Base-by-base conservation (phyloP, 1,140 invertebrate genomes). In the Lasioglossum albipes region DNA sequence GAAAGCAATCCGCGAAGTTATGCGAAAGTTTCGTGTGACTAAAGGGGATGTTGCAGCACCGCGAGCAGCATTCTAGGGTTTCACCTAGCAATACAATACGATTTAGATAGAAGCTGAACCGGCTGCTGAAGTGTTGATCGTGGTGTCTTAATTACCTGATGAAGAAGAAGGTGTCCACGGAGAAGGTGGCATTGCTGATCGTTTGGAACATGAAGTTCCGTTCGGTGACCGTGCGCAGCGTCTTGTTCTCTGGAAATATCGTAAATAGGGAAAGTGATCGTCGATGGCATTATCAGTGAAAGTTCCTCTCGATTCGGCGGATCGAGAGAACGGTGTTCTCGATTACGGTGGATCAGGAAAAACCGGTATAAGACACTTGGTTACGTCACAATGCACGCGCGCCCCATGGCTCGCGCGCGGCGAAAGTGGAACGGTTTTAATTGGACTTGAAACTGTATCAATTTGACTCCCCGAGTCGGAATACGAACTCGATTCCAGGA, bases 161-260 rank as follows among this genome's bases (percentile, higher is more conserved):
- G 89, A 98, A 97, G 93, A 98, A 98, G 94, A 98, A 98, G 9
- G 97, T 97, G 91, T 98, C 97, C 22, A 98, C 97, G 59, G 97
- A 97, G 90, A 97, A 97, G 5, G 97, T 97, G 7, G 97, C 97
- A 91, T 98, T 98, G 72, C 96, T 96, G 76, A 98, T 96, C 10
- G 97, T 96, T 91, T 97, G 97, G 90, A 97, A 97, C 93, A 96
- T 94, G 87, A 97, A 96, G 84, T 96, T 96, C 73, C 96, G 94
- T 90, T 97, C 97, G 5, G 96, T 96, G 82, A 97, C 94, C 2
- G 95, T 95, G 75, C 96, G 94, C 87, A 96, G 93, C n/a, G 95
- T 96, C 94, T 97, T 96, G 91, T 95, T 95, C 81, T 94, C 94
- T 95, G 91, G 36, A 86, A 85, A 79, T 2, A 54, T 77, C 52